Conservation (phyloP, 2,797 vertebrate genomes). For the Myotis vivesi region DNA sequence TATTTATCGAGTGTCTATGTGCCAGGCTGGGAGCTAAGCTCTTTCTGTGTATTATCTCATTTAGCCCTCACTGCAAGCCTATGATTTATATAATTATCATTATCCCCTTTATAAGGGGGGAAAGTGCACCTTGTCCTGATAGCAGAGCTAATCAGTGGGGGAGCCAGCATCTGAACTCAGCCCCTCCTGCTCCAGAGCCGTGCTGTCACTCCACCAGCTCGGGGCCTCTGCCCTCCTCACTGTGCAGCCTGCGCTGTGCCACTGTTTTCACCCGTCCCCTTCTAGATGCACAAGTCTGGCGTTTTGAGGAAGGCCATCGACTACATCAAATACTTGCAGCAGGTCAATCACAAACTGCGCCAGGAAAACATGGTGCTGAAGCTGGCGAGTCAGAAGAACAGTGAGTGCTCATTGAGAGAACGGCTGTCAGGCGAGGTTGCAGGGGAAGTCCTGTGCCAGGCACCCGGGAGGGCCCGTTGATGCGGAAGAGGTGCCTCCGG, state of each 20-base stretch:
- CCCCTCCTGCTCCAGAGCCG: not conserved
- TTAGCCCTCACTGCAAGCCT: not conserved
- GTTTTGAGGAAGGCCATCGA: constrained; percentile 97
- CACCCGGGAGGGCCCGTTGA: too few relatives aligned
- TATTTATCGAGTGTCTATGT: not conserved
- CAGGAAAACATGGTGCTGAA: constrained; percentile 97
- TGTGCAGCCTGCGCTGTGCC: too few relatives aligned
- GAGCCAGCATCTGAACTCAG: not conserved
- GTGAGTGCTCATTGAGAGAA: constrained; percentile 84
- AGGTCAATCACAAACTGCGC: constrained; percentile 95
- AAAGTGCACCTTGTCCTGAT: not conserved
- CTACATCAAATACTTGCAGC: constrained; percentile 98
- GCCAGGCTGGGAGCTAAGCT: not conserved
- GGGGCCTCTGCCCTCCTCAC: not conserved
- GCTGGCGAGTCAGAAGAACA: constrained; percentile 95
- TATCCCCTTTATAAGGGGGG: not conserved
- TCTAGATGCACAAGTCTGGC: constrained; percentile 98
- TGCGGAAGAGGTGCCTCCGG: not conserved
- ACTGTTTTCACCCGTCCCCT: not conserved
- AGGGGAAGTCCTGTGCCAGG: not conserved
- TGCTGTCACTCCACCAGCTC: not conserved
- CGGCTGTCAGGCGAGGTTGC: not conserved
- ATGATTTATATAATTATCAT: not conserved
- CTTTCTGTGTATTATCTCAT: not conserved
- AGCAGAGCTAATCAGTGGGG: not conserved